Evolutionary conservation across 2,888 invertebrate species (phyloP).

Genomic region (Pammene aurita): DNA sequence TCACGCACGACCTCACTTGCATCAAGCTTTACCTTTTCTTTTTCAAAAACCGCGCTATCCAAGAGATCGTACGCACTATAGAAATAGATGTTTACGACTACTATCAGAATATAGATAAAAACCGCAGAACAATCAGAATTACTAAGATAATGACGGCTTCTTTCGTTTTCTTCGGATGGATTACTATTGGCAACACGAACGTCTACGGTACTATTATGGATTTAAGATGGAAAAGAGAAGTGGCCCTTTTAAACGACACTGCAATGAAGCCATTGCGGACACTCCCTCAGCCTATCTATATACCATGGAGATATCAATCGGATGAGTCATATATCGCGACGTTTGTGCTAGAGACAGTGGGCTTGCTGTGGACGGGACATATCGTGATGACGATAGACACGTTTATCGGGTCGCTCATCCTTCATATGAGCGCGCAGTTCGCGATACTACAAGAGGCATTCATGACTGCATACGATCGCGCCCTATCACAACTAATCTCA

Average conservation of each 20-base stretch:
- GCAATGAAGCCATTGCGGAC: slow-evolving; percentile 59
- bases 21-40: slow-evolving; percentile 75
- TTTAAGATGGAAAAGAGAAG: slow-evolving; percentile 65
- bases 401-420: slow-evolving; percentile 72
- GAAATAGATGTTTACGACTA: slow-evolving; percentile 67
- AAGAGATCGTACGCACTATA: slow-evolving; percentile 68
- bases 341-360: slow-evolving; percentile 69
- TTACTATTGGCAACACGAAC: slow-evolving; percentile 71
- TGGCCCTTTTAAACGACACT: slow-evolving; percentile 61
- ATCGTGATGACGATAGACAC: slow-evolving; percentile 78
- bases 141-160: slow-evolving; percentile 66
- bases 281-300: slow-evolving; percentile 74
- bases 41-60: slow-evolving; percentile 71
- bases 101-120: slow-evolving; percentile 68
- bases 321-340: slow-evolving; percentile 67
- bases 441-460: slow-evolving; percentile 68
- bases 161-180: slow-evolving; percentile 75
- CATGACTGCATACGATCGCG: slow-evolving; percentile 67
- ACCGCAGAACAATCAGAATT: slow-evolving; percentile 60
- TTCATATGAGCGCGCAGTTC: slow-evolving; percentile 77
- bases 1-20: slow-evolving; percentile 74
- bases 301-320: slow-evolving; percentile 75
- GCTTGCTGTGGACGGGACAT: slow-evolving; percentile 76
- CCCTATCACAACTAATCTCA: slow-evolving; percentile 57
- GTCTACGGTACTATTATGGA: slow-evolving; percentile 72